These are phyloP conservation scores for Agrotis clavis DNA, from an alignment of 2,888 invertebrate genomes.

Conservation along the genomic window DNA sequence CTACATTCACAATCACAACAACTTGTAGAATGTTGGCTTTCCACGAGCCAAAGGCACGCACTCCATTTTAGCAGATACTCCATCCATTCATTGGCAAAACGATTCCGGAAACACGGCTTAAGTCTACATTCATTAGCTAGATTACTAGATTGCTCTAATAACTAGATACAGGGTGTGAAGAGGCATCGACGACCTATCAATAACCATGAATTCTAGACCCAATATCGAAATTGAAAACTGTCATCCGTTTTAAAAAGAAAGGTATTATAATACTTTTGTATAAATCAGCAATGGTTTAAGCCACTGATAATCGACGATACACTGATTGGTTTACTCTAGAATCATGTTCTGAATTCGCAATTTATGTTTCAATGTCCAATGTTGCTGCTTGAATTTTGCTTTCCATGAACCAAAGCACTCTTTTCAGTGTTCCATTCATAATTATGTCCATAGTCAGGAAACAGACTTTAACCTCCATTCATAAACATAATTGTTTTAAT, in stretches of 20 bases:
- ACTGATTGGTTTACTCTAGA: neutral
- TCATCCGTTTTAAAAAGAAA: neutral
- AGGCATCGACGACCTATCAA: neutral
- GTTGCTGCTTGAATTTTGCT: slow-evolving; percentile 26
- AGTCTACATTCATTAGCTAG: slow-evolving; percentile 35
- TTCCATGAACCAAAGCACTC: slow-evolving; percentile 26
- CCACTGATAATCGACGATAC: neutral
- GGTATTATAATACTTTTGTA: neutral
- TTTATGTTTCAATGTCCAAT: neutral
- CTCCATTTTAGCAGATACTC: slow-evolving; percentile 27
- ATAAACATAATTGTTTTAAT: slow-evolving; percentile 34
- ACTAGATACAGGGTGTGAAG: neutral
- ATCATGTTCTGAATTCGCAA: neutral
- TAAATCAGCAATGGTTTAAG: neutral
- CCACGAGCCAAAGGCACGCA: slow-evolving; percentile 26
- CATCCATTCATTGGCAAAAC: slow-evolving; percentile 41
- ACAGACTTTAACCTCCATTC: slow-evolving; percentile 25
- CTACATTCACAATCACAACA: slow-evolving; percentile 25
- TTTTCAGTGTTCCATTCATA: slow-evolving; percentile 36
- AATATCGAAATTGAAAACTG: neutral
- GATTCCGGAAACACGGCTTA: slow-evolving; percentile 17
- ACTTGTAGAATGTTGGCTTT: slow-evolving; percentile 49
- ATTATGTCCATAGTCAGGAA: slow-evolving; percentile 11
- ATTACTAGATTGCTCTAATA: neutral
- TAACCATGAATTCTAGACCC: neutral